Conservation (phyloP, 2,113 vertebrate species). For the Malurus cyaneus region DNA sequence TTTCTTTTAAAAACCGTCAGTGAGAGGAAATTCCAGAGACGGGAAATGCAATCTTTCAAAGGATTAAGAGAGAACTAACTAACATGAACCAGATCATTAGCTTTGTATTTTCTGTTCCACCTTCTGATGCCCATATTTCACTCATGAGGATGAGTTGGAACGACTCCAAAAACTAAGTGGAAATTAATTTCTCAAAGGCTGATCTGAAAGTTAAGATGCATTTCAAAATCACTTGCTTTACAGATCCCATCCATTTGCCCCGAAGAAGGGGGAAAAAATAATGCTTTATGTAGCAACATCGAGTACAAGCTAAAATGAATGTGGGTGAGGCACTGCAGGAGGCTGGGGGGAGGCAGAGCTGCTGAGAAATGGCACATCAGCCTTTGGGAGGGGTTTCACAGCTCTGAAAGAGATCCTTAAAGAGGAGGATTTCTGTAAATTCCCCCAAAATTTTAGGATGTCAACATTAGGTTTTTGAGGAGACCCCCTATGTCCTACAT, state of each 20-base stretch:
- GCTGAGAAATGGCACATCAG: neutral
- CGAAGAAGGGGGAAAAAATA: constrained; percentile 15
- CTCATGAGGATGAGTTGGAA: constrained; percentile 56
- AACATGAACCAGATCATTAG: constrained; percentile 73
- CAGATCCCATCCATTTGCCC: constrained; percentile 30
- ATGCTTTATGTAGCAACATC: constrained; percentile 7
- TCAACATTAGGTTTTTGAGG: neutral
- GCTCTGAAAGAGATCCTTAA: neutral
- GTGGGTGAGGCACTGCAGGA: neutral
- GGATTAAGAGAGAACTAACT: constrained; percentile 70
- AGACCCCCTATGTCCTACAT: neutral
- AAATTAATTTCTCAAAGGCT: constrained; percentile 62
- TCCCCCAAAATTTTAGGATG: neutral
- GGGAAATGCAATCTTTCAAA: constrained; percentile 66
- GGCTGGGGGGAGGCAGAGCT: neutral
- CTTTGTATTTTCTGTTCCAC: constrained; percentile 71
- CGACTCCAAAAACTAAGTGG: constrained; percentile 50
- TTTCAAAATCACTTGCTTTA: constrained; percentile 45
- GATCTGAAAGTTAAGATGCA: constrained; percentile 54
- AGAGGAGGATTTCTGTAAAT: neutral
- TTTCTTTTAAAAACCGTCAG: constrained; percentile 56
- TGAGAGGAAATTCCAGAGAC: constrained; percentile 32
- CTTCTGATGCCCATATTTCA: constrained; percentile 65
- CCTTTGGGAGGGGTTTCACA: neutral
- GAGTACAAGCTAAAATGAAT: constrained; percentile 9